These are phyloP conservation scores for Volucella inflata DNA, from an alignment of 2,888 invertebrate genomes.

Conservation along the genomic window DNA sequence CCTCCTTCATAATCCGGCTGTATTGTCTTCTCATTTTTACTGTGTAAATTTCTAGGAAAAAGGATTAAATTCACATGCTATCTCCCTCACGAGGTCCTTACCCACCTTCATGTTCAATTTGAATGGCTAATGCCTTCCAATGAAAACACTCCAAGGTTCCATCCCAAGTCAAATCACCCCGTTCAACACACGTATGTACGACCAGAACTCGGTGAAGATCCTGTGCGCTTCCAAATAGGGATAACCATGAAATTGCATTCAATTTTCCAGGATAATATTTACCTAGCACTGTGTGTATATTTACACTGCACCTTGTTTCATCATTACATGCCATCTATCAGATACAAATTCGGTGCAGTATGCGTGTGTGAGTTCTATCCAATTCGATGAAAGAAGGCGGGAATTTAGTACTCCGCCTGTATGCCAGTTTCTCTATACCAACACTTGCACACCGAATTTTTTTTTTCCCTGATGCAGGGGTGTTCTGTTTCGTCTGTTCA, in stretches of 20 bases:
- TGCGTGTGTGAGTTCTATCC: conserved; percentile 55
- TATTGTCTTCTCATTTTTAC: conserved; percentile 24
- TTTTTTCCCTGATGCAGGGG: conserved; percentile 42
- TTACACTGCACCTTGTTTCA: conserved; percentile 72
- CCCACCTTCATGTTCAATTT: conserved; percentile 62
- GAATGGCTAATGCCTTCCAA: conserved; percentile 75
- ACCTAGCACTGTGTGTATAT: conserved; percentile 64
- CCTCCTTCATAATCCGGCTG: conserved; percentile 21
- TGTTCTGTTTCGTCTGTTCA: conserved; percentile 26
- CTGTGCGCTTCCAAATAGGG: conserved; percentile 41
- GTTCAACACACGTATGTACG: background rate
- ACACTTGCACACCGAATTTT: conserved; percentile 9
- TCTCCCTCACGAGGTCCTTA: conserved; percentile 52
- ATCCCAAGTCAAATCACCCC: conserved; percentile 27
- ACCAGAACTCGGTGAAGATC: background rate
- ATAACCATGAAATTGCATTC: conserved; percentile 55
- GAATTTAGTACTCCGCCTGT: conserved; percentile 47
- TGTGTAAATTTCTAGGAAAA: conserved; percentile 25
- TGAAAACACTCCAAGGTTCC: conserved; percentile 66
- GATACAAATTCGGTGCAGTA: conserved; percentile 19
- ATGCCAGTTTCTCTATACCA: conserved; percentile 17
- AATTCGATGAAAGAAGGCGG: conserved; percentile 74
- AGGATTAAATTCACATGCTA: conserved; percentile 44
- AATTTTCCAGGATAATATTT: conserved; percentile 74
- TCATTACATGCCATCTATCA: conserved; percentile 33